These are phyloP conservation scores for Scaptomyza pallida DNA, from an alignment of 1,140 invertebrate species.

Conservation along the genomic window DNA sequence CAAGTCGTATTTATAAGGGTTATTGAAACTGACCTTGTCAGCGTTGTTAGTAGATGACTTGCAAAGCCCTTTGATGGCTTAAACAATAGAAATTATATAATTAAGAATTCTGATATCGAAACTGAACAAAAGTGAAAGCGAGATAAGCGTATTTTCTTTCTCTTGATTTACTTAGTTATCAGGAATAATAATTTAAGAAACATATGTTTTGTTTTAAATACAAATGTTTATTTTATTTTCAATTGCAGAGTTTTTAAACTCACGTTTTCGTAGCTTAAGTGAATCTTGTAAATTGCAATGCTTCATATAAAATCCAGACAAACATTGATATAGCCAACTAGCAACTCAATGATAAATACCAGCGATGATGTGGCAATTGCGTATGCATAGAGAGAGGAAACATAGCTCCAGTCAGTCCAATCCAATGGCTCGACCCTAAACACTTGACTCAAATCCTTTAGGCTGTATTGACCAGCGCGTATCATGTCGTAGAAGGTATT, in stretches of 20 bases:
- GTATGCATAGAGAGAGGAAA: conserved; percentile 13
- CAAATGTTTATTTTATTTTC: too few relatives aligned
- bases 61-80: neutral
- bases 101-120: too few relatives aligned
- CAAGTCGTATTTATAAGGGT: conserved; percentile 5
- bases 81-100: too few relatives aligned
- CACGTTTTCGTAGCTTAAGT: too few relatives aligned
- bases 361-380: neutral
- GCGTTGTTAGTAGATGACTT: conserved; percentile 23
- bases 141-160: too few relatives aligned
- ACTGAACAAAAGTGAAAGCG: too few relatives aligned
- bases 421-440: neutral
- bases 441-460: conserved; percentile 21
- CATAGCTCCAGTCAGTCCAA: conserved; percentile 9
- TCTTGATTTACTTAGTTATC: too few relatives aligned
- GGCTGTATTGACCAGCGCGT: neutral
- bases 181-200: too few relatives aligned
- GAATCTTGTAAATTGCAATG: conserved; percentile 11
- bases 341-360: conserved; percentile 34
- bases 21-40: conserved; percentile 4
- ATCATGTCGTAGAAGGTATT: conserved; percentile 36
- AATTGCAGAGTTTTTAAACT: too few relatives aligned
- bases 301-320: conserved; percentile 18
- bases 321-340: conserved; percentile 45
- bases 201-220: too few relatives aligned